These are phyloP conservation scores for Phenganax marumi DNA, from an alignment of 92 coral and sea anemone species.

Conservation along the genomic window DNA sequence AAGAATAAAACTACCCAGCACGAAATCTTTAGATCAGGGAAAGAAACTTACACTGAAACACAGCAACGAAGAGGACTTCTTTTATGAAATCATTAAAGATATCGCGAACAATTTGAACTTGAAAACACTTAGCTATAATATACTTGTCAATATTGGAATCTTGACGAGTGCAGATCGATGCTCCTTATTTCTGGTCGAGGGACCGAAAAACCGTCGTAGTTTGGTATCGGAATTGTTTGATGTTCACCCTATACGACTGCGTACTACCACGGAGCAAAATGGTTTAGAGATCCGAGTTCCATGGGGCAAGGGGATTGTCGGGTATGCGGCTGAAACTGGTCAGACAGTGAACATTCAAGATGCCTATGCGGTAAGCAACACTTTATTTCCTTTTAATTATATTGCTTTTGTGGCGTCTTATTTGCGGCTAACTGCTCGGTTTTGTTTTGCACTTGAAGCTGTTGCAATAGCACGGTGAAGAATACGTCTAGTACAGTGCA, in stretches of 20 bases:
- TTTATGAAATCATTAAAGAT: slow-evolving; percentile 97
- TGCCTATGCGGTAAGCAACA: slow-evolving; percentile 96
- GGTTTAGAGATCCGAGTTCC: slow-evolving; percentile 93
- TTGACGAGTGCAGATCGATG: slow-evolving; percentile 99
- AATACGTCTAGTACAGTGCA: no score
- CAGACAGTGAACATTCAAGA: slow-evolving; percentile 98
- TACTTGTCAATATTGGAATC: slow-evolving; percentile 96
- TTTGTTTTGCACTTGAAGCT: neutral
- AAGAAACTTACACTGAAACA: slow-evolving; percentile 86
- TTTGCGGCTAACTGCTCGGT: neutral
- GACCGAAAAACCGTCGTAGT: slow-evolving; percentile 86
- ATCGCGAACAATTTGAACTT: slow-evolving; percentile 95
- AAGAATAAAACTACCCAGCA: slow-evolving; percentile 85
- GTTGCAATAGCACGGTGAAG: no score
- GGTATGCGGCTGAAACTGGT: slow-evolving; percentile 97
- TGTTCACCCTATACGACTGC: slow-evolving; percentile 81
- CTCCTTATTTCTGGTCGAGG: slow-evolving; percentile 94
- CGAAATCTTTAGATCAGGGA: slow-evolving; percentile 83
- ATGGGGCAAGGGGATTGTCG: slow-evolving; percentile 96
- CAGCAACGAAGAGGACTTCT: slow-evolving; percentile 90
- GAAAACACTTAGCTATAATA: slow-evolving; percentile 94
- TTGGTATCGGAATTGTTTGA: slow-evolving; percentile 97
- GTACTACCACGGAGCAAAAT: slow-evolving; percentile 66
- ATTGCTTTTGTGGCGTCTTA: neutral
- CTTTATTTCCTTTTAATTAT: slow-evolving; percentile 18